Conservation (phyloP, 2,888 invertebrate species). For the Drosophila conformis region DNA sequence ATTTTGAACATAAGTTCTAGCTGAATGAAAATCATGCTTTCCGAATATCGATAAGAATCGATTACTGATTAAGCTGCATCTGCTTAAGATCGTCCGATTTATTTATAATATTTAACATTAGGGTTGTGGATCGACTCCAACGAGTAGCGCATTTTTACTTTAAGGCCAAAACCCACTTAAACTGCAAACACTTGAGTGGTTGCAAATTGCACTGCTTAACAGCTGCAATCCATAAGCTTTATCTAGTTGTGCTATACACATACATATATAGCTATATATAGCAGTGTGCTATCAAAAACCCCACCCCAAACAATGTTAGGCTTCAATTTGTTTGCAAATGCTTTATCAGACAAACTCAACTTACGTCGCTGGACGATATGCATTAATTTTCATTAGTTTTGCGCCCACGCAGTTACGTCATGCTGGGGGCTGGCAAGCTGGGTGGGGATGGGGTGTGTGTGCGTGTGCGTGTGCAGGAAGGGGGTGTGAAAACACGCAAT, state of each 20-base stretch:
- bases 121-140: neutral
- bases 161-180: neutral
- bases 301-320: constrained; percentile 34
- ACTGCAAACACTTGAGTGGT: neutral
- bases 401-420: constrained; percentile 37
- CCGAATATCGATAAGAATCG: too few relatives aligned
- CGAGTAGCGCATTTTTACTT: neutral
- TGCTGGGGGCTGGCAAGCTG: neutral
- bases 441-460: neutral
- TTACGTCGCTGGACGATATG: constrained; percentile 32
- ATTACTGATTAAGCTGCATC: too few relatives aligned
- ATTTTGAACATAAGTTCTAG: too few relatives aligned
- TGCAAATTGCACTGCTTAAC: neutral
- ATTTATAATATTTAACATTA: neutral
- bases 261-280: neutral
- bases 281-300: neutral
- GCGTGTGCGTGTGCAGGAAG: neutral
- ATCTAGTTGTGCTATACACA: constrained; percentile 12
- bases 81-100: too few relatives aligned
- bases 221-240: constrained; percentile 36
- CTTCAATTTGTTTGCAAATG: constrained; percentile 50
- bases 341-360: constrained; percentile 21
- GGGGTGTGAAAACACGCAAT: constrained; percentile 16
- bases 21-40: too few relatives aligned
- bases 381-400: constrained; percentile 61